Conservation (phyloP, 2,113 vertebrate species). For the Daboia siamensis region DNA sequence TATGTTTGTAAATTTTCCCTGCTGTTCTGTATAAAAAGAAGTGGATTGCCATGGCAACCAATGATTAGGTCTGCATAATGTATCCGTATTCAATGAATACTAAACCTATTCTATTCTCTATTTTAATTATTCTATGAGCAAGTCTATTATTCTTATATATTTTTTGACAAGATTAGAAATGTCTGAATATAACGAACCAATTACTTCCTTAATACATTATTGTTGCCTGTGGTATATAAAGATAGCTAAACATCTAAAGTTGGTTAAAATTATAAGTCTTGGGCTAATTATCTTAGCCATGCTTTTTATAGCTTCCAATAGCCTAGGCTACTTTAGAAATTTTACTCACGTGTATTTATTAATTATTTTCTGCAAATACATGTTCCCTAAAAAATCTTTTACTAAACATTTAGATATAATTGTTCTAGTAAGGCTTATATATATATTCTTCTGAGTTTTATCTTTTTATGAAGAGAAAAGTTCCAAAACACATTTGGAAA, state of each 20-base stretch:
- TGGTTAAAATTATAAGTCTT: conserved; percentile 1
- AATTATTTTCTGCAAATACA: neutral
- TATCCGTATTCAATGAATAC: conserved; percentile 17
- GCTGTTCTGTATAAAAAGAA: neutral
- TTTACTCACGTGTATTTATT: conserved; percentile 8
- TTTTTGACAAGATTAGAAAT: conserved; percentile 28
- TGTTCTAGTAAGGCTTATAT: neutral
- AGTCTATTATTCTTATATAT: conserved; percentile 23
- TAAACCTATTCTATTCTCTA: conserved; percentile 11
- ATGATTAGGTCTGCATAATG: conserved; percentile 11
- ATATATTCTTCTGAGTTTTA: neutral
- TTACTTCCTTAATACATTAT: conserved; percentile 22
- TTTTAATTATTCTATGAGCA: conserved; percentile 28
- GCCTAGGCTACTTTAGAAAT: neutral
- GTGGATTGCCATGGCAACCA: neutral
- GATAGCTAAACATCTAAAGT: conserved; percentile 10
- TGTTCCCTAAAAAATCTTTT: conserved; percentile 5
- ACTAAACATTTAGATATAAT: neutral
- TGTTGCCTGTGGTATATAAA: conserved; percentile 20
- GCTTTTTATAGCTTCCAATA: conserved; percentile 12
- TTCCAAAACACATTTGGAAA: neutral
- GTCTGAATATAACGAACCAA: conserved; percentile 12
- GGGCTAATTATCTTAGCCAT: conserved; percentile 15
- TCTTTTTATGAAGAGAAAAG: neutral
- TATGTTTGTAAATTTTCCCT: conserved; percentile 1